Evolutionary conservation across 2,797 vertebrate species (phyloP).

Genomic region (Garrulus glandarius): DNA sequence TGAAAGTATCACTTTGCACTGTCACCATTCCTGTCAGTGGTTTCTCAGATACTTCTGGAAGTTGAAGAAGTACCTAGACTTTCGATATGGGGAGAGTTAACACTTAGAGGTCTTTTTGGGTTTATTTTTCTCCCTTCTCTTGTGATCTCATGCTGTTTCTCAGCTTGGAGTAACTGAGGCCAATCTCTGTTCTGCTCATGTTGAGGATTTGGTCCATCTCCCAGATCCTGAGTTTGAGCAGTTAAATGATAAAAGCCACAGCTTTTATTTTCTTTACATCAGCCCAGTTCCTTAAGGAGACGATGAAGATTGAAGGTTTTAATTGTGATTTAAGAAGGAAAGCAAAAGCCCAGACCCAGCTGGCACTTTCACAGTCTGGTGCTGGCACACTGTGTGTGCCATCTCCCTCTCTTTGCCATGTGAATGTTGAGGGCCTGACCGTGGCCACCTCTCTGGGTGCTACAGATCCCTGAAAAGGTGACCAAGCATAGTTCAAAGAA

Average conservation of each 20-base stretch:
- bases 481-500: background rate
- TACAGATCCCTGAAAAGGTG: background rate
- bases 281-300: background rate
- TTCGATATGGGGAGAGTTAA: background rate
- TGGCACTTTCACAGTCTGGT: background rate
- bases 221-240: background rate
- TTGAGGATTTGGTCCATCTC: background rate
- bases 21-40: background rate
- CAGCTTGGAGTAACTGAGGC: background rate
- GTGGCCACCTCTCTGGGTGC: background rate
- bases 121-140: background rate
- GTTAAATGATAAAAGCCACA: background rate
- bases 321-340: background rate
- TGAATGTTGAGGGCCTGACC: background rate
- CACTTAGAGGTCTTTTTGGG: background rate
- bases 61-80: background rate
- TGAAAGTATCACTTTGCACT: background rate
- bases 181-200: fast-evolving
- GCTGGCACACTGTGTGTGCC: background rate
- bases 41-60: background rate
- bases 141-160: background rate
- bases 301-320: background rate
- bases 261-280: background rate
- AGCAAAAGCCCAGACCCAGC: background rate
- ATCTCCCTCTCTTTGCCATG: background rate